Evolutionary conservation across 2,797 vertebrate species (phyloP), one percentile per base, ranked within the genome.

Genomic region (Champsocephalus gunnari): DNA sequence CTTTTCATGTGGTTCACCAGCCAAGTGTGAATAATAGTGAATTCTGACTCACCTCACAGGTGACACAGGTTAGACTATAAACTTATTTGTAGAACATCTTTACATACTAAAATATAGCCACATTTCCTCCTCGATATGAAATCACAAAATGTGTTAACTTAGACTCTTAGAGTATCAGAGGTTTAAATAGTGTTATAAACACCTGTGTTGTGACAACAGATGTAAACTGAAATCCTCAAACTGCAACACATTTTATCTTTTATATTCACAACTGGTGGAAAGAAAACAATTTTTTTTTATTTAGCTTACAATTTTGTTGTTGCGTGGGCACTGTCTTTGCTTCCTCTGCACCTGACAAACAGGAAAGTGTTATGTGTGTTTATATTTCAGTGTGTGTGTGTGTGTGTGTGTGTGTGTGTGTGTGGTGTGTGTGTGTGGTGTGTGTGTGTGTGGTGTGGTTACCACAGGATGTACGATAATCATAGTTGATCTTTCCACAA

Each of bases 341-440:
- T 88, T 92, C 76, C 80, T 82, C 54, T 77, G 61, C 80, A 89
- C 81, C 83, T 86, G 84, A 86, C 80, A 88, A 83, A 89, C 86
- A 88, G 87, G 86, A 89, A 80, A 70, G 34, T 66, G n/a, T 71
- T 38, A 32, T 73, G 28, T 69, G 12, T 79, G 28, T 65, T 11
- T 71, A 21, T 65, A 14, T 65, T 19, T 28, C 13, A 44, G 50
- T 58, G 34, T 28, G 21, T 47, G 55, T 50, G 45, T 51, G 53
- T 55, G 58, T 28, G 34, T 50, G 13, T 47, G 24, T 56, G 16
- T 56, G 13, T 65, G 28, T 68, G 12, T 79, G 28, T 65, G 8
- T 75, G 28, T 65, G 50, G 8, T 75, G 28, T 65, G 50, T 58
- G 34, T 28, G 28, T 50, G 55, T 73, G 28, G 34, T 28, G 28